phyloP scores from a whole-genome alignment of 2,797 vertebrate genomes.

The Clarias laeviceps region DNA sequence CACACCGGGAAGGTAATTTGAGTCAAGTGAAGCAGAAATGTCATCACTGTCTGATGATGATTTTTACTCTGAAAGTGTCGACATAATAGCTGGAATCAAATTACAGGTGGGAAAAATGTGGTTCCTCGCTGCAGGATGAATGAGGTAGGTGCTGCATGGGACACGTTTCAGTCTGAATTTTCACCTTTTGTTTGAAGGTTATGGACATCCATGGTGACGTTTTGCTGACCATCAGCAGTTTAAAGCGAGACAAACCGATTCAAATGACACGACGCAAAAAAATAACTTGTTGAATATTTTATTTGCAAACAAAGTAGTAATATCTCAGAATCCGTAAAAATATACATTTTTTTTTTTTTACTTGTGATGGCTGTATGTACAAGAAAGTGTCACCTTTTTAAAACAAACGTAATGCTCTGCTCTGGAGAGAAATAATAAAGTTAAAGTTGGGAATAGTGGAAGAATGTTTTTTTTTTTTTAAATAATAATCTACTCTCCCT shows the following conservation, averaged over 20 bases:
- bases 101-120: background rate
- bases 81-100: slow-evolving; percentile 47
- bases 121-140: background rate
- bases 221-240: background rate
- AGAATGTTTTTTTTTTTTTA: no score
- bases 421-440: slow-evolving; percentile 57
- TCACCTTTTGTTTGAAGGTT: background rate
- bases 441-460: no score
- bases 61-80: slow-evolving; percentile 26
- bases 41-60: slow-evolving; percentile 46
- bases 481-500: background rate
- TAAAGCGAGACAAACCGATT: background rate
- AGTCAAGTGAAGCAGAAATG: slow-evolving; percentile 44
- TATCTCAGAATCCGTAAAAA: slow-evolving; percentile 86
- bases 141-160: background rate
- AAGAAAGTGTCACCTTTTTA: slow-evolving; percentile 64
- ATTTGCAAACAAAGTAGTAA: slow-evolving; percentile 86
- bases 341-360: slow-evolving; percentile 79
- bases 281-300: slow-evolving; percentile 79
- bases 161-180: background rate
- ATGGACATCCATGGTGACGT: background rate
- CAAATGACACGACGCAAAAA: slow-evolving; percentile 25
- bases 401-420: slow-evolving; percentile 65
- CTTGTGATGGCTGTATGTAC: slow-evolving; percentile 80
- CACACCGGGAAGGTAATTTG: slow-evolving; percentile 48